These are phyloP conservation scores for Cirrhinus molitorella DNA, from an alignment of 2,797 vertebrate genomes.

Conservation along the genomic window DNA sequence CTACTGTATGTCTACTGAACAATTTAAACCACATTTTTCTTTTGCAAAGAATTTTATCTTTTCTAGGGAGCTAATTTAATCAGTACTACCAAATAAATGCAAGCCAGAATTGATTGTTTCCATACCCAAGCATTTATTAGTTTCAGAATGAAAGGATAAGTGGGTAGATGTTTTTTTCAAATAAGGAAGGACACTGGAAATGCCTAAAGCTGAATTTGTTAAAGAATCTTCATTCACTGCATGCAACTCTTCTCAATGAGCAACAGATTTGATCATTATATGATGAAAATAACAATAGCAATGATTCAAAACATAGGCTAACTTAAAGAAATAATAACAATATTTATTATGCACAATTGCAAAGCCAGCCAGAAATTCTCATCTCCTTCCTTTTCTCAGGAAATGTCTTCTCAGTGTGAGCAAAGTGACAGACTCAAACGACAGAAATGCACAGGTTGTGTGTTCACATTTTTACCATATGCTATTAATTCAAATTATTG, in stretches of 20 bases:
- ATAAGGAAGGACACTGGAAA: constrained; percentile 1
- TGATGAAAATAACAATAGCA: neutral
- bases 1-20: neutral
- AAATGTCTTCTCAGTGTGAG: neutral
- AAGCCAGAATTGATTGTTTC: constrained; percentile 3
- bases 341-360: neutral
- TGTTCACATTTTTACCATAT: neutral
- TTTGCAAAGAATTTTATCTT: neutral
- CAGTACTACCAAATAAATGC: neutral
- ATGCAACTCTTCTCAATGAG: neutral
- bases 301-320: neutral
- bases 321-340: neutral
- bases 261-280: constrained; percentile 4
- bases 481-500: neutral
- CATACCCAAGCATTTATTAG: constrained; percentile 13
- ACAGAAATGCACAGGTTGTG: neutral
- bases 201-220: constrained; percentile 9
- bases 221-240: neutral
- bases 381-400: neutral
- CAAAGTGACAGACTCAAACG: neutral
- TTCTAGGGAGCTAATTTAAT: neutral
- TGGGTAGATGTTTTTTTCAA: constrained; percentile 5
- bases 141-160: constrained; percentile 17
- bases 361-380: neutral
- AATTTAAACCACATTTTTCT: constrained; percentile 18